Base-by-base conservation (phyloP, 2,888 invertebrate genomes). In the Hoplodrina blanda region DNA sequence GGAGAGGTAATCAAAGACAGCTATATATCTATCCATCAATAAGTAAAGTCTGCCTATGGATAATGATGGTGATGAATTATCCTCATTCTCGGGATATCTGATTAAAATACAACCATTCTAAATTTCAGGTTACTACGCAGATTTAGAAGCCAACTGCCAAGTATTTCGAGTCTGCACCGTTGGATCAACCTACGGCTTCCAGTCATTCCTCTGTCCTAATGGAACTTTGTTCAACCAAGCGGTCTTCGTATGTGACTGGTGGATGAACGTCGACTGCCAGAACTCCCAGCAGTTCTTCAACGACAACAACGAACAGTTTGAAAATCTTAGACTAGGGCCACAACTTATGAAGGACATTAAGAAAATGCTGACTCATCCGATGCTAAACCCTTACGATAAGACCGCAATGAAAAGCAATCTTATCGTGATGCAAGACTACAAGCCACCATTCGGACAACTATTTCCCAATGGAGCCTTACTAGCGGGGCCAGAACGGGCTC, bases 221-320 rank as follows among this genome's bases (percentile, higher is more conserved):
- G 97, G 97, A 70, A 97, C 97, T 13, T 92, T 97, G 30, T 97
- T 97, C 89, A 97, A 97, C 83, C 97, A 97, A 90, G 96, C 96
- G 61, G 95, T 97, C 4, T 94, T 97, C 70, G 97, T 97, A 3
- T 97, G 97, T 82, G 97, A 97, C 84, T 97, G 97, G 97, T 97
- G 97, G 97, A 97, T 96, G 93, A 97, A 97, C 82, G 97, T 97
- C 0, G 95, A 97, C 78, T 97, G 97, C 81, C 91, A 94, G 49
- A 88, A 93, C 41, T 94, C 96, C 4, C 90, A 92, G 69, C 90
- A 93, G 69, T 82, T 90, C 7, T 93, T 94, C 76, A 95, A 92
- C 73, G 89, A 87, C 37, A 93, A 93, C 72, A 96, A 95, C 55
- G 92, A 96, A 53, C 94, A 95, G 76, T 94, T 95, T 37, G 95